Evolutionary conservation across 2,113 vertebrate species (phyloP).

Genomic region (Sturnira hondurensis): DNA sequence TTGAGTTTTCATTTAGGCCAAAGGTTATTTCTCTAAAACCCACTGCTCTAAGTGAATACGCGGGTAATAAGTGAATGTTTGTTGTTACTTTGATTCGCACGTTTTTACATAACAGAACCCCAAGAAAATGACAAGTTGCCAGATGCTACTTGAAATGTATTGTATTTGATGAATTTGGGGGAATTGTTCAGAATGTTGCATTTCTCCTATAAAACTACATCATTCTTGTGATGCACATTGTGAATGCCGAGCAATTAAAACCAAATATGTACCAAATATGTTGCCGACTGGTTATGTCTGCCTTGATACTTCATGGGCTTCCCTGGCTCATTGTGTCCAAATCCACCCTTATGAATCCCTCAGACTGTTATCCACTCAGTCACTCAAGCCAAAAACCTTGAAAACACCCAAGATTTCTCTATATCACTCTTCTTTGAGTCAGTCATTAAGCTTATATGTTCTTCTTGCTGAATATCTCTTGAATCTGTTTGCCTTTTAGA

Average conservation of each 20-base stretch:
- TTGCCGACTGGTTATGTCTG: not conserved
- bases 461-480: not conserved
- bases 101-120: not conserved
- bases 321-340: not conserved
- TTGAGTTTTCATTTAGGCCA: not conserved
- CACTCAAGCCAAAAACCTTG: not conserved
- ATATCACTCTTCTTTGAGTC: not conserved
- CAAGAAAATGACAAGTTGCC: not conserved
- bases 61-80: not conserved
- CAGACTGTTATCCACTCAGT: not conserved
- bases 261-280: not conserved
- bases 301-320: not conserved
- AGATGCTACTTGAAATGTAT: not conserved
- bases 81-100: not conserved
- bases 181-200: not conserved
- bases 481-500: not conserved
- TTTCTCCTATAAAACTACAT: not conserved
- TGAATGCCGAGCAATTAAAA: conserved; percentile 24
- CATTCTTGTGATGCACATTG: not conserved
- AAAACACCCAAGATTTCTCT: not conserved
- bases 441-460: not conserved
- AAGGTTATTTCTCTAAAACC: not conserved
- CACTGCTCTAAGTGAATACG: not conserved
- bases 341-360: not conserved
- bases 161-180: not conserved